Base-by-base conservation (phyloP, 2,113 vertebrate genomes). In the Ageneiosus marmoratus region DNA sequence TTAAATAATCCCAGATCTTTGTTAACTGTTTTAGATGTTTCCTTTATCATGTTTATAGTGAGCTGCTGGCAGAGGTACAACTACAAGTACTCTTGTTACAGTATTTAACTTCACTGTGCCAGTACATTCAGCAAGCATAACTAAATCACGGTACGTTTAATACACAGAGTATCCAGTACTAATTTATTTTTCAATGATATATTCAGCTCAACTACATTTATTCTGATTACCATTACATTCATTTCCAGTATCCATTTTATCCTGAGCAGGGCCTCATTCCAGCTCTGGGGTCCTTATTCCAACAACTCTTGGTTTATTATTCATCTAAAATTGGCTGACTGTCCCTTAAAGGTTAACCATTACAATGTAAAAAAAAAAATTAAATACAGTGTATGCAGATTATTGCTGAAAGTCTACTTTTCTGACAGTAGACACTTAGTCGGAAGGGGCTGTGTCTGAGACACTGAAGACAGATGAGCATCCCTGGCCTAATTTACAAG, bases 391-490 rank as follows among this genome's bases (percentile, higher is more conserved):
- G n/a, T 24, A 10, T 44, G 37, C 67, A 44, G 22, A 44, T 70
- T 70, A 32, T 16, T n/a, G 24, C 41, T 46, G 2, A 46, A 72
- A 27, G 24, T 46, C 22, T 72, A 37, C 22, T 48, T 4, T 6
- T 72, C 12, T 46, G 69, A 8, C 24, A 46, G 22, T 24, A 72
- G 46, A n/a, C 37, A 15, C 67, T 65, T 70, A n/a, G 67, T 70
- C 20, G 44, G 22, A 70, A 44, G 67, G 4, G 18, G 20, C 37
- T 34, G 34, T 18, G 5, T 46, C 41, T 46, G 69, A 46, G 41
- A 46, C 69, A 46, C 41, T 72, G 69, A 11, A 72, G 69, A 72
- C 69, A 72, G 24, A 46, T 72, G 41, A 46, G 41, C 41, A 72
- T 46, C 69, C 69, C 41, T 72, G 69, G 4, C 11, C 69, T 12